phyloP scores from a whole-genome alignment of 2,888 invertebrate genomes.

The Pocota personata region DNA sequence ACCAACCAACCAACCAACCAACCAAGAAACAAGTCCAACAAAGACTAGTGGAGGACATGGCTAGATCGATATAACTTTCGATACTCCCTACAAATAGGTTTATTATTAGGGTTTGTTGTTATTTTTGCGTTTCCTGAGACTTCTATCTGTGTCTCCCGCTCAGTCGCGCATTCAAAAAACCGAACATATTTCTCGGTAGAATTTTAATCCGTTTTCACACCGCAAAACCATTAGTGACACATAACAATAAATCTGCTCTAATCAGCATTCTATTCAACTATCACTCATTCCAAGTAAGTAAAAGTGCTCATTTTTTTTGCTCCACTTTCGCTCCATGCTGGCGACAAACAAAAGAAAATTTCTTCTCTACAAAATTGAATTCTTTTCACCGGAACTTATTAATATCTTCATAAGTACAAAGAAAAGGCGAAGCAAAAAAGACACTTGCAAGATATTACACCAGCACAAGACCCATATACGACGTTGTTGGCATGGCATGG shows the following conservation, averaged over 20 bases:
- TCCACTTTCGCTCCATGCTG: constrained; percentile 40
- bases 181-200: background rate
- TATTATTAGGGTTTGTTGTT: too few species aligned
- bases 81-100: too few species aligned
- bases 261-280: constrained; percentile 24
- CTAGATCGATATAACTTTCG: too few species aligned
- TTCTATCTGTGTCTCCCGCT: too few species aligned
- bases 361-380: constrained; percentile 58
- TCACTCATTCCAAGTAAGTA: background rate
- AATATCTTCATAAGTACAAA: constrained; percentile 66
- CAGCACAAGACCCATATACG: constrained; percentile 26
- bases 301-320: background rate
- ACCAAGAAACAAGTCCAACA: too few species aligned
- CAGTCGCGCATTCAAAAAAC: too few species aligned
- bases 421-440: constrained; percentile 15
- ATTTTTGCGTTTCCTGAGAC: too few species aligned
- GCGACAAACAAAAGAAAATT: constrained; percentile 39
- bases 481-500: background rate
- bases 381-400: constrained; percentile 64
- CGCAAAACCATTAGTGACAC: background rate
- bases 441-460: constrained; percentile 63
- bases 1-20: too few species aligned
- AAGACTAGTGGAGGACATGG: too few species aligned
- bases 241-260: constrained; percentile 12
- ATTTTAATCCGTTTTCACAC: background rate